Evolutionary conservation across 2,797 vertebrate genomes (phyloP).

Genomic region (Trachurus trachurus): DNA sequence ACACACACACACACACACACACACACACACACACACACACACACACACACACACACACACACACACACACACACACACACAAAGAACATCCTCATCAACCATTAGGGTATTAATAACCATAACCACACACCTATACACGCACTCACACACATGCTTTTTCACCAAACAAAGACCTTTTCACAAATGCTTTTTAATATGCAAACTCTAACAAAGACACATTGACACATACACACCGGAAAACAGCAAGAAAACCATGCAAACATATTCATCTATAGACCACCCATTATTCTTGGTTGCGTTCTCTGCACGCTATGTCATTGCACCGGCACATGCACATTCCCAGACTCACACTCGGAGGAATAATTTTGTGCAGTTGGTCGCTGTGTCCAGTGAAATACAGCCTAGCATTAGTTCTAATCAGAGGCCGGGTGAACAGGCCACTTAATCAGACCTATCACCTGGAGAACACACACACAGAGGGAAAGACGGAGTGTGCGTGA

Average conservation of each 20-base stretch:
- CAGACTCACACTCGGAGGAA: conserved; percentile 42
- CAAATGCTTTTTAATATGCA: conserved; percentile 54
- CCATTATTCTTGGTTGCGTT: conserved; percentile 35
- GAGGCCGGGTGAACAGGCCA: conserved; percentile 69
- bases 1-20: conserved; percentile 41
- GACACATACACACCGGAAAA: conserved; percentile 26
- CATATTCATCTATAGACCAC: conserved; percentile 15
- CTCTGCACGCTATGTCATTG: neutral
- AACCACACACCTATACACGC: conserved; percentile 30
- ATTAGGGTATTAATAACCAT: conserved; percentile 66
- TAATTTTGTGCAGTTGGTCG: conserved; percentile 46
- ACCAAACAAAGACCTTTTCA: conserved; percentile 69
- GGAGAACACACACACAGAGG: conserved; percentile 60
- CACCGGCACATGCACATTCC: conserved; percentile 25
- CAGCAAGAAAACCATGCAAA: conserved; percentile 39
- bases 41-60: too few relatives aligned
- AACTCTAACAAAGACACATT: conserved; percentile 39
- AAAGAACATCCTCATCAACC: conserved; percentile 54
- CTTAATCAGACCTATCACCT: conserved; percentile 81
- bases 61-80: conserved; percentile 37
- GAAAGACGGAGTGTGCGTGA: conserved; percentile 38
- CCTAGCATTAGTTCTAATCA: conserved; percentile 80
- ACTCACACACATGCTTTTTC: conserved; percentile 10
- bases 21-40: too few relatives aligned
- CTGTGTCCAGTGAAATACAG: conserved; percentile 68